Evolutionary conservation across 2,888 invertebrate genomes (phyloP), one percentile per base, ranked within the genome.

Genomic region (Gandaritis pyraliata): DNA sequence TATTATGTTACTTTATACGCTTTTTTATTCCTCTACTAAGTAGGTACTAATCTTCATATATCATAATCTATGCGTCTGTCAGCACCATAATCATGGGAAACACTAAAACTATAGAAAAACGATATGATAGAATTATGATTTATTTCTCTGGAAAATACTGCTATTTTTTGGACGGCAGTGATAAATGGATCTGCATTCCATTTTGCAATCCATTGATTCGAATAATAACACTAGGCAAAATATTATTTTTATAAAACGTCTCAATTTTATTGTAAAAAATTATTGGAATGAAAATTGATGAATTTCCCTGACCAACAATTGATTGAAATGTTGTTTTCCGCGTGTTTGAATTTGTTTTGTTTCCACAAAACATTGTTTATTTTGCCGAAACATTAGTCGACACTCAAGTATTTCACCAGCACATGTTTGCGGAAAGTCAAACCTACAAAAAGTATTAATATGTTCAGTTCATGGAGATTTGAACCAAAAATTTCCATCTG

Each of bases 201-300:
- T 78, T 82, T 82, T 65, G 64, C 81, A 76, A 80, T 67, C 68
- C 81, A 80, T 66, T 81, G 82, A 72, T 53, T 75, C 71, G 78
- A 76, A 78, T 75, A 79, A 82, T 76, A 77, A 75, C 76, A 77
- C 72, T 74, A 70, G 66, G 73, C 60, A 51, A 46, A 57, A 62
- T 65, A 61, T 58, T 69, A 64, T 65, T 60, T 64, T 54, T 38
- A 30, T 47, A 41, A 30, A 13, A 48, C 10, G 41, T 18, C 10
- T 46, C 57, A 41, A 61, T 61, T 48, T 43, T 18, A 38, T 47
- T 55, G 57, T 57, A 58, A 57, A 51, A 45, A 36, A 16, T 39
- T 47, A 58, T 51, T 29, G 29, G 33, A 63, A 45, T 38, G 36
- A 39, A 50, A 54, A 62, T 57, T 55, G 41, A 58, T 61, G 45